Evolutionary conservation across 2,797 vertebrate species (phyloP).

Genomic region (Schizothorax lantsangensis): DNA sequence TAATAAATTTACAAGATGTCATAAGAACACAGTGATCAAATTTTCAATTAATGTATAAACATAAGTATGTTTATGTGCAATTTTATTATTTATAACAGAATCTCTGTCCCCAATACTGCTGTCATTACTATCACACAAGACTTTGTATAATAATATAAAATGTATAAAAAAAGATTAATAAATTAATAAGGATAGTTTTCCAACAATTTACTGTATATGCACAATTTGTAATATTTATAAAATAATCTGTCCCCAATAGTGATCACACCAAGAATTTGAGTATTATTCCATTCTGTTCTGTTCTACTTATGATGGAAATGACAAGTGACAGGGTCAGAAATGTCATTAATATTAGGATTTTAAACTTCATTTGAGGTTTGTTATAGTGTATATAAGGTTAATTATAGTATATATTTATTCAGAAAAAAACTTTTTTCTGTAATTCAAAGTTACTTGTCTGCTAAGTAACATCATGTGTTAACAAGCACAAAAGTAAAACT

Average conservation of each 20-base stretch:
- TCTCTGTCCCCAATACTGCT: not conserved
- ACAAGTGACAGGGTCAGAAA: not conserved
- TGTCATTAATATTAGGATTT: not conserved
- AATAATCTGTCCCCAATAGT: not conserved
- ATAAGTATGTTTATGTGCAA: no score
- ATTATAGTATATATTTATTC: not conserved
- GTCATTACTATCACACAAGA: not conserved
- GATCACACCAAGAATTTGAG: no score
- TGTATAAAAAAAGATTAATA: not conserved
- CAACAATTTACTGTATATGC: not conserved
- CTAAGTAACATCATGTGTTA: not conserved
- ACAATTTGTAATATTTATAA: not conserved
- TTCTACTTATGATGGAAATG: not conserved
- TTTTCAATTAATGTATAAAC: not conserved
- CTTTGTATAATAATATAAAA: not conserved
- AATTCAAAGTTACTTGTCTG: no score
- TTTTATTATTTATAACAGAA: not conserved
- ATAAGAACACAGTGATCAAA: not conserved
- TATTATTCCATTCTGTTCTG: not conserved
- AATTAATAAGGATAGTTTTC: not conserved
- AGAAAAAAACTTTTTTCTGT: not conserved
- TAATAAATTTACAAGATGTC: not conserved
- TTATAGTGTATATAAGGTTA: not conserved
- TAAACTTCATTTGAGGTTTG: not conserved
- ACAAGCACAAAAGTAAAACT: not conserved